Conservation (phyloP, 2,113 vertebrate species). For the Grallaria varia region DNA sequence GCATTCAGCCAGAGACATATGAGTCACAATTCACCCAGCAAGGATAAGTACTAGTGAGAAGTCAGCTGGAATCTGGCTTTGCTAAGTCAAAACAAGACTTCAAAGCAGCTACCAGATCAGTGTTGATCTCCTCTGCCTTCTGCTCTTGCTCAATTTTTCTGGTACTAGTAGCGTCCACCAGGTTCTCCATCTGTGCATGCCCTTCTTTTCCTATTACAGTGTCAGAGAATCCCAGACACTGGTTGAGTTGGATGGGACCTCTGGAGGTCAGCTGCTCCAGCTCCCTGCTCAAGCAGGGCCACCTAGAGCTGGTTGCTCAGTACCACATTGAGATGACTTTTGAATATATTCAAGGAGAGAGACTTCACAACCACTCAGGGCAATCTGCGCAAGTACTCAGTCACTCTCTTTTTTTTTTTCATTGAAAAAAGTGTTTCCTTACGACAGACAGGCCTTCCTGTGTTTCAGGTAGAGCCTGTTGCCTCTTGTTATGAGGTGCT, state of each 20-base stretch:
- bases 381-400: background rate
- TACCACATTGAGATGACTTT: background rate
- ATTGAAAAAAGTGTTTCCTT: background rate
- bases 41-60: background rate
- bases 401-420: background rate
- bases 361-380: background rate
- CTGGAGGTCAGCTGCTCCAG: background rate
- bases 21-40: background rate
- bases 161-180: too few species aligned
- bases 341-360: background rate
- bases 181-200: background rate
- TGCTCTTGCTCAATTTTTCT: background rate
- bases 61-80: background rate
- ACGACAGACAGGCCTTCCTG: background rate
- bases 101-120: background rate
- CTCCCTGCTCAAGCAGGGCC: background rate
- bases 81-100: background rate
- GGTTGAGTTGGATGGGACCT: background rate
- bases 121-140: background rate
- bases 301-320: background rate
- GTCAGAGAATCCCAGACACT: background rate
- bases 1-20: background rate
- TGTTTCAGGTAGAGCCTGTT: background rate
- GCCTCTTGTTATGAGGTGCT: background rate
- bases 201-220: background rate